Percentiles rank a stretch among this genome's conserved stretches.
phyloP scores from a whole-genome alignment of 2,113 vertebrate genomes.

The Calidris pugnax region DNA sequence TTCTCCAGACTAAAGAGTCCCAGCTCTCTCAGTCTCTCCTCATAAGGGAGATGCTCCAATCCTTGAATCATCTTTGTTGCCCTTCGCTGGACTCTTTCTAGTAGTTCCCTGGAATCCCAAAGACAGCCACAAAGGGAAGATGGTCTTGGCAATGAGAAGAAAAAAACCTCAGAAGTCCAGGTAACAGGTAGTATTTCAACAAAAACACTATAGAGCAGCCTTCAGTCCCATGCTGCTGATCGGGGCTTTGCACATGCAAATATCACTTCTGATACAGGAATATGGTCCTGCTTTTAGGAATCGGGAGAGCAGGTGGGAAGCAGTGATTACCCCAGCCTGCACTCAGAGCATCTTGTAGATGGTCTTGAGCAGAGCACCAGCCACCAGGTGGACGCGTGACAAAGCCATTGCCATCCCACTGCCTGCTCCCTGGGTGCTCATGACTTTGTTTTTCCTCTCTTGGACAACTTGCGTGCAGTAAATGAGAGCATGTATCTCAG shows the following conservation, averaged over 20 bases:
- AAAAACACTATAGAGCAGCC: neutral
- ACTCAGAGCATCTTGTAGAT: neutral
- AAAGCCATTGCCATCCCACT: neutral
- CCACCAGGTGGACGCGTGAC: neutral
- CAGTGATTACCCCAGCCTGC: neutral
- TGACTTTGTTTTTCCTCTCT: neutral
- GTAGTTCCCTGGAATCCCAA: no score
- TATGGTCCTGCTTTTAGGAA: neutral
- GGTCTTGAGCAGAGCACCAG: neutral
- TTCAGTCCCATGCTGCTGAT: neutral
- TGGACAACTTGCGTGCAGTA: neutral
- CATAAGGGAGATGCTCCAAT: no score
- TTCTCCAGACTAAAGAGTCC: no score
- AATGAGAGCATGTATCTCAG: neutral
- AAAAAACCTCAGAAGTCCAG: neutral
- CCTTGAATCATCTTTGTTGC: no score
- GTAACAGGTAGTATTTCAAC: neutral
- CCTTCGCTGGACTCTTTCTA: no score
- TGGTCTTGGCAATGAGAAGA: neutral
- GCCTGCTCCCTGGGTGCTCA: neutral
- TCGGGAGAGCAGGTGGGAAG: neutral
- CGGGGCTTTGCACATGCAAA: neutral
- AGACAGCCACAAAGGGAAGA: neutral
- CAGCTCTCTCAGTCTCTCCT: no score
- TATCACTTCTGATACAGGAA: neutral